Evolutionary conservation across 2,888 invertebrate genomes (phyloP).

Genomic region (Andrena praecox): DNA sequence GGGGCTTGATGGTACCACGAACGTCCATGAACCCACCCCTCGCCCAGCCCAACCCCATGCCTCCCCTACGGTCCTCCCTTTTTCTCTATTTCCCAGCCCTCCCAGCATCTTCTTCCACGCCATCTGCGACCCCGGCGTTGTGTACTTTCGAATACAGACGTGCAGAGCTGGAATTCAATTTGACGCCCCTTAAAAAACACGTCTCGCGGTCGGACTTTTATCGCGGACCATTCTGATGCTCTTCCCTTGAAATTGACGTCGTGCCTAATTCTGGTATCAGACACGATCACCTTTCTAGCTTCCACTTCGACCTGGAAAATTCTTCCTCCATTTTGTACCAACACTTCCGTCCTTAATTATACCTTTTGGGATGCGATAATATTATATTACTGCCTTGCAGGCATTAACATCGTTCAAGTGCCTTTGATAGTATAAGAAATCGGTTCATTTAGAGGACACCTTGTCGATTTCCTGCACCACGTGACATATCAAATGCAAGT

Average conservation of each 20-base stretch:
- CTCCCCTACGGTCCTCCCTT: conserved; percentile 72
- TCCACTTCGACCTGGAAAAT: no score
- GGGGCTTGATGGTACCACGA: conserved; percentile 75
- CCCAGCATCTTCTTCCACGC: conserved; percentile 72
- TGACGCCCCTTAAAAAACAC: conserved; percentile 40
- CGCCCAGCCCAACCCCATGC: conserved; percentile 67
- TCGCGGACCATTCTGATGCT: not conserved
- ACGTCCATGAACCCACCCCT: conserved; percentile 75
- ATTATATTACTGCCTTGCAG: no score
- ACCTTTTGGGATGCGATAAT: no score
- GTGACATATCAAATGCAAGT: no score
- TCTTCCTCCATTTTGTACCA: no score
- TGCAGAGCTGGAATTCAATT: conserved; percentile 54
- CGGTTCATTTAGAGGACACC: no score
- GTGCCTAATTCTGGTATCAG: not conserved
- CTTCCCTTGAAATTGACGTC: not conserved
- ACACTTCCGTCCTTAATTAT: no score
- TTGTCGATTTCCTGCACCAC: no score
- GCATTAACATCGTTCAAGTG: no score
- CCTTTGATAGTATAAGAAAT: no score
- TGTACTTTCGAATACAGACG: conserved; percentile 28
- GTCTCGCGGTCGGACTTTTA: conserved; percentile 10
- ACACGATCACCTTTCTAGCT: no score
- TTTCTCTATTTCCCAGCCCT: conserved; percentile 69
- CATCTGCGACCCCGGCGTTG: conserved; percentile 68